Conservation (phyloP, 2,113 vertebrate species). For the Cyanistes caeruleus region DNA sequence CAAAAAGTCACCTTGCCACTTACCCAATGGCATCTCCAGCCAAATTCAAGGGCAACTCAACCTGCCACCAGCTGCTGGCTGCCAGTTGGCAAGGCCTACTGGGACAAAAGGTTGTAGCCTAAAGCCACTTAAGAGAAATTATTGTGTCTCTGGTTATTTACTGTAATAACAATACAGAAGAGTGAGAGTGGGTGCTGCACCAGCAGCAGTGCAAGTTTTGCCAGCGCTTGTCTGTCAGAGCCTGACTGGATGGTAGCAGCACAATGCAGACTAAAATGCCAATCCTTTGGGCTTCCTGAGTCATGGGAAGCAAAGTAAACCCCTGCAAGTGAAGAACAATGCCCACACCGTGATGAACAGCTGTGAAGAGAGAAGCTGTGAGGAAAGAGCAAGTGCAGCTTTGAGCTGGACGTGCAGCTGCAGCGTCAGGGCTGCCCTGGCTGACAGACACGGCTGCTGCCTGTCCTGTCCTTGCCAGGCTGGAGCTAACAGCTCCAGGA, state of each 20-base stretch:
- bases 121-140: neutral
- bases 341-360: rapidly evolving
- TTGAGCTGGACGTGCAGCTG: rapidly evolving
- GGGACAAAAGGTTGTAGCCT: neutral
- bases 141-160: neutral
- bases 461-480: neutral
- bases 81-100: neutral
- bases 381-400: neutral
- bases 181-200: neutral
- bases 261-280: neutral
- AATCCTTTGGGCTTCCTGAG: neutral
- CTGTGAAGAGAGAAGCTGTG: neutral
- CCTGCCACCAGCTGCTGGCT: neutral
- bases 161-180: neutral
- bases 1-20: neutral
- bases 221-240: neutral
- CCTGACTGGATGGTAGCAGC: neutral
- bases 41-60: neutral
- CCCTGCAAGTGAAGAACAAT: neutral
- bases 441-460: neutral
- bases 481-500: neutral
- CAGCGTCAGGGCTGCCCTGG: neutral
- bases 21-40: neutral
- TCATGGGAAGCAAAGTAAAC: neutral
- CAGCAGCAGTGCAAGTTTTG: neutral